Conservation (phyloP, 2,113 vertebrate species). For the Neopipo cinnamomea region DNA sequence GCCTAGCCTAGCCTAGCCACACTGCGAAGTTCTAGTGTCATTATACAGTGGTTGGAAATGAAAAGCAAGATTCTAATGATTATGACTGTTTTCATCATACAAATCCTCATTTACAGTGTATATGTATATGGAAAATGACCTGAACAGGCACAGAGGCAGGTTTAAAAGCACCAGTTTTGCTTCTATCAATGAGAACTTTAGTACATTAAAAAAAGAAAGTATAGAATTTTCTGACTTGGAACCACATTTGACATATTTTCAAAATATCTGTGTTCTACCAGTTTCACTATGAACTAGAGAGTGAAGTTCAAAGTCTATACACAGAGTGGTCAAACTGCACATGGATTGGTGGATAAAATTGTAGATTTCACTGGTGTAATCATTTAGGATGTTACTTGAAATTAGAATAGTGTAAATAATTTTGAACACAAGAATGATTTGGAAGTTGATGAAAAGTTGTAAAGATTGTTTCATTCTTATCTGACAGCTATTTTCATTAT, state of each 20-base stretch:
- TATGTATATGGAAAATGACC: background rate
- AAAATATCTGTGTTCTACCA: background rate
- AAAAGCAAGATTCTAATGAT: background rate
- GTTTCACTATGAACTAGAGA: background rate
- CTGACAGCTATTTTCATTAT: background rate
- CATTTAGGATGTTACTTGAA: background rate
- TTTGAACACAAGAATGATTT: background rate
- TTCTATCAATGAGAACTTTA: background rate
- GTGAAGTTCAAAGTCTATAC: background rate
- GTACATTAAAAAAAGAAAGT: background rate
- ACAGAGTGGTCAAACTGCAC: background rate
- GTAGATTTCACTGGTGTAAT: background rate
- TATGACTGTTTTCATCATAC: background rate
- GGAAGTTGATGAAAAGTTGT: background rate
- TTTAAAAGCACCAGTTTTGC: background rate
- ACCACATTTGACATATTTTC: background rate
- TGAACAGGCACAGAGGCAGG: background rate
- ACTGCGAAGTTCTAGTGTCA: background rate
- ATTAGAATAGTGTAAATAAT: background rate
- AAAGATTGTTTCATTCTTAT: background rate
- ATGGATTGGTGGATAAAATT: background rate
- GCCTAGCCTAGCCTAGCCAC: background rate
- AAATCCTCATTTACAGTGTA: background rate
- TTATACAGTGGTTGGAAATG: background rate
- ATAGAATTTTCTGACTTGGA: background rate